Base-by-base conservation (phyloP, 2,888 invertebrate species). In the Buathra laborator region DNA sequence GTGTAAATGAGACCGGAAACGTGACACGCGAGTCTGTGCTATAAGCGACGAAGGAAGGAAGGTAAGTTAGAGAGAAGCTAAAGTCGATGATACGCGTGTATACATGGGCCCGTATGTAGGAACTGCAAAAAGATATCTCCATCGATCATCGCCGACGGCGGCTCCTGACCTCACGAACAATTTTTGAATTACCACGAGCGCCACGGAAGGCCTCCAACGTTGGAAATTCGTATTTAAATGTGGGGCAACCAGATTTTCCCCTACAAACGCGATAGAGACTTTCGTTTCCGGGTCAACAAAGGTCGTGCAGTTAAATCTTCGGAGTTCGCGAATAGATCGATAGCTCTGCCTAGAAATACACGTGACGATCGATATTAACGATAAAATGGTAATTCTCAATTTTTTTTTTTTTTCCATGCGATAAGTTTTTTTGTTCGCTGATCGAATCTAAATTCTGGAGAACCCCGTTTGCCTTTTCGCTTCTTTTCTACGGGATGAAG, bases 1-100 rank as follows among this genome's bases (percentile, higher is more conserved):
- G 75, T 59, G 74, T 29, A 70, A 68, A 81, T 67, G 75, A 59
- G 62, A 81, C 66, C 66, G 59, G 72, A 75, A 70, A 75, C 75
- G 74, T 75, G 75, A 81, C 43, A 62, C 68, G 7, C 56, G 0
- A 10, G 7, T 53, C 19, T 56, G n/a, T 10, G 43, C 53, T 53
- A 37, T 10, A 10, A 19, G 19, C 56, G 7, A 10, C 10, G 53
- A 10, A 24, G 56, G 19, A 19, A 56, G 71, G 53, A 59, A 59
- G n/a, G 24, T 12, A 2, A 16, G 29, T 29, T 10, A 29, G 46
- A 74, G 29, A 72, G 44, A 44, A 24, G 56, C 56, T 10, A 12
- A 56, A 56, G 19, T 56, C 24, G 24, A 56, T 9, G 56, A 6
- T 9, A 12, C 19, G 24, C 9, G 9, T 53, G 16, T 12, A 56